Evolutionary conservation across 1,140 invertebrate species (phyloP), one percentile per base, ranked within the genome.

Genomic region (Artemia franciscana): DNA sequence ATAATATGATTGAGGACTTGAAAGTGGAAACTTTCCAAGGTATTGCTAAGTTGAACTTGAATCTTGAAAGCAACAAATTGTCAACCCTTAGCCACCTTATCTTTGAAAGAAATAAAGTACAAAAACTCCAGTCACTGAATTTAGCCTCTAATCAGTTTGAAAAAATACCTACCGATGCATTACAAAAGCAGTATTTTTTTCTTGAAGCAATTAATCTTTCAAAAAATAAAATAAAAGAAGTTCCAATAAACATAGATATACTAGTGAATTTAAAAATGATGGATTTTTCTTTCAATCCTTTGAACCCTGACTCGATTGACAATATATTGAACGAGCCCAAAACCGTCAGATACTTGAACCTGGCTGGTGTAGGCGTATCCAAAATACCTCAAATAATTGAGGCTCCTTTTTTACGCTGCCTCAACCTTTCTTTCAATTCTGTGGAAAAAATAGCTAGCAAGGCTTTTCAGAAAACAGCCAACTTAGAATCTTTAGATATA

Each of bases 321-420:
- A 84, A 84, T 68, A 80, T 93, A 30, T 70, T 93, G 0, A 84
- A 83, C 57, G 88, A 92, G 70, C 88, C 88, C 0, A 93, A 92
- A 76, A 88, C 88, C 0, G 81, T 89, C 0, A 72, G 88, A 59
- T 79, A 82, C 57, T 72, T 93, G 7, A 89, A 88, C 71, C 73
- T 93, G 24, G 86, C 87, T 0, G 80, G 82, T 51, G 87, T 84
- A 2, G 83, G 84, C 9, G 83, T 91, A 5, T 78, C 73, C 57
- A 69, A 73, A 4, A 71, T 90, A 5, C 70, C 73, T 59, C 69
- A 73, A 4, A 71, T 90, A 3, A 70, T 93, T 21, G 90, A 92
- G 74, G 91, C 86, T 25, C 88, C 89, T 5, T 93, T 92, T 69
- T 75, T 93, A 30, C 80, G 82, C 64, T 73, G 74, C 62, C 72